These are phyloP conservation scores for Phycodurus eques DNA, from an alignment of 2,113 vertebrate genomes.

Conservation along the genomic window DNA sequence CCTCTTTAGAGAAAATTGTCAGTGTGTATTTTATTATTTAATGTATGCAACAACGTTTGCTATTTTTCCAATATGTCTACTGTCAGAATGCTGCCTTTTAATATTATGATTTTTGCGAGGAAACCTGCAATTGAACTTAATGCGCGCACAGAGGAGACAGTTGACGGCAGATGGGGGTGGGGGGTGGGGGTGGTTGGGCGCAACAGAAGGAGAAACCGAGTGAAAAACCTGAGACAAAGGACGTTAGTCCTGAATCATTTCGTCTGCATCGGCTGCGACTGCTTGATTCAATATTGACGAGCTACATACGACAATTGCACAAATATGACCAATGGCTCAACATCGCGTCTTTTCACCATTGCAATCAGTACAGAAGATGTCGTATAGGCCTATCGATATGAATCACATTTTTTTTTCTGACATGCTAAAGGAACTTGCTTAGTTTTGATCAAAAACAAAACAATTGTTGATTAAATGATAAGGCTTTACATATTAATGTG, in stretches of 20 bases:
- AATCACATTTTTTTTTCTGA: not conserved
- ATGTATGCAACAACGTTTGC: not conserved
- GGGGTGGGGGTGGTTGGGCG: conserved; percentile 57
- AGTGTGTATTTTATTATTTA: not conserved
- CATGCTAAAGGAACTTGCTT: not conserved
- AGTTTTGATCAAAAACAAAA: not conserved
- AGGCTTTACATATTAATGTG: too few relatives aligned
- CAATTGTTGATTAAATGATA: not conserved
- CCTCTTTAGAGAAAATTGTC: not conserved
- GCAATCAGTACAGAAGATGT: not conserved
- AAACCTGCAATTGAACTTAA: conserved; percentile 32
- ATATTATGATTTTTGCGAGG: conserved; percentile 10
- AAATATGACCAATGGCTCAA: not conserved
- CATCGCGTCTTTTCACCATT: not conserved
- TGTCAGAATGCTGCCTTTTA: not conserved
- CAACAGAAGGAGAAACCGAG: conserved; percentile 73
- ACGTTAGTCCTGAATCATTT: conserved; percentile 48
- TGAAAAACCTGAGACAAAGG: conserved; percentile 72
- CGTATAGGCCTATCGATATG: not conserved
- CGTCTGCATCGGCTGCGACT: conserved; percentile 30
- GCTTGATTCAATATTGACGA: not conserved
- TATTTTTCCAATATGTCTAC: not conserved
- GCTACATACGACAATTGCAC: not conserved
- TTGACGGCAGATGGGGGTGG: conserved; percentile 68
- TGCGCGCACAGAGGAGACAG: conserved; percentile 41